Evolutionary conservation across 2,113 vertebrate species (phyloP), one percentile per base, ranked within the genome.

Genomic region (Isurus oxyrinchus): DNA sequence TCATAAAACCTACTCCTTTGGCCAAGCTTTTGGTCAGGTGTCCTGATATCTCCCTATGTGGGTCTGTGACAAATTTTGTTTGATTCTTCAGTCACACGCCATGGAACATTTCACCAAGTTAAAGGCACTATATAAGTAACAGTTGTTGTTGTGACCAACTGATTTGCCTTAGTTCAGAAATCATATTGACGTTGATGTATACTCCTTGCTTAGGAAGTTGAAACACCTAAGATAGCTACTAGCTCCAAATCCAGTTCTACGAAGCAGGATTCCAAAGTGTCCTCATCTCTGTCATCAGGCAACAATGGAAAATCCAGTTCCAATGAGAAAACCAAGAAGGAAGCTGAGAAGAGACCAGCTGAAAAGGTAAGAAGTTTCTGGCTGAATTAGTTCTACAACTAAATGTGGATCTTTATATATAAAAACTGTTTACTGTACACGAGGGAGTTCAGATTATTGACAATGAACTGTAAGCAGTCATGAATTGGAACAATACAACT

Each of bases 241-340:
- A 44, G 94, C 40, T 98, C 98, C 96, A 99, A 99, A 97, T 97
- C 98, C 81, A 96, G 98, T 97, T 97, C 98, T 69, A 98, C 97
- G 97, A 99, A 99, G 97, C 99, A 98, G 96, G 99, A 99, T 69
- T 97, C 98, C 69, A 99, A 99, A 97, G 97, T 98, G 8, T 97
- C 98, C 59, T 98, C 98, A 5, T 98, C 97, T 97, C 98, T 99
- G 76, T 97, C 98, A 66, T 98, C 98, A 96, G 97, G 98, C 96
- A 98, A 97, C 97, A 98, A 98, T 96, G 98, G 98, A 97, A 99
- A 99, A 96, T 98, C 98, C 81, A 96, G 97, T 96, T 96, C 97
- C 91, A 97, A 98, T 5, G 99, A 99, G 97, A 99, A 99, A 96
- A 98, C 97, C 96, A 99, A 99, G 97, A 99, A 99, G 96, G 99